Conservation (phyloP, 2,888 invertebrate genomes). For the Lydus trimaculatus region DNA sequence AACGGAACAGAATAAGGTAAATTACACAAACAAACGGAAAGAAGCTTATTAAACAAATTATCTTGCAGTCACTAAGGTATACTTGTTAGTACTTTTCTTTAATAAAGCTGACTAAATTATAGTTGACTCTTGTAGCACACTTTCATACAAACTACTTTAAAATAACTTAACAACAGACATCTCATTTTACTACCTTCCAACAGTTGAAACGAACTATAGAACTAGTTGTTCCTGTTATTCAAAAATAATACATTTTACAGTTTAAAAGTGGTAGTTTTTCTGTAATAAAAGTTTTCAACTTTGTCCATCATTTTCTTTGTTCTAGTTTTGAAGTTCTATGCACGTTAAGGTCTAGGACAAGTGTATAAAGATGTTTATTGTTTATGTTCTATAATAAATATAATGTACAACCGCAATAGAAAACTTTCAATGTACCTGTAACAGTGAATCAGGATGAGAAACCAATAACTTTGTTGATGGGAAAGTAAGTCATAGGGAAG, state of each 20-base stretch:
- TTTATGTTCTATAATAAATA: too few species aligned
- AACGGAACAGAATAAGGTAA: neutral
- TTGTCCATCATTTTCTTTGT: neutral
- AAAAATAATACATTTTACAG: neutral
- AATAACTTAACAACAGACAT: neutral
- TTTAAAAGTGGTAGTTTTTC: neutral
- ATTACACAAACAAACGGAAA: neutral
- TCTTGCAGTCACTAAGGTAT: neutral
- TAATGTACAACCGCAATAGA: too few species aligned
- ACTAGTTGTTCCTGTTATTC: neutral
- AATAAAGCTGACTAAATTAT: neutral
- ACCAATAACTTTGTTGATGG: too few species aligned
- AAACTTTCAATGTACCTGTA: too few species aligned
- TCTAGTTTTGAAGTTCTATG: neutral
- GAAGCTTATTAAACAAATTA: neutral
- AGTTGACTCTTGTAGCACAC: neutral
- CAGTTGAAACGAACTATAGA: too few species aligned
- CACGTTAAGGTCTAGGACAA: too few species aligned
- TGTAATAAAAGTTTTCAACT: neutral
- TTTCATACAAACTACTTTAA: neutral
- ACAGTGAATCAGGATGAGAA: too few species aligned
- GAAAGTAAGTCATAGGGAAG: too few species aligned
- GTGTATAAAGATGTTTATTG: too few species aligned
- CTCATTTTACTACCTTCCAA: neutral
- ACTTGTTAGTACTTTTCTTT: neutral